Evolutionary conservation across 2,797 vertebrate genomes (phyloP).

Genomic region (Pseudocheirus occidentalis): DNA sequence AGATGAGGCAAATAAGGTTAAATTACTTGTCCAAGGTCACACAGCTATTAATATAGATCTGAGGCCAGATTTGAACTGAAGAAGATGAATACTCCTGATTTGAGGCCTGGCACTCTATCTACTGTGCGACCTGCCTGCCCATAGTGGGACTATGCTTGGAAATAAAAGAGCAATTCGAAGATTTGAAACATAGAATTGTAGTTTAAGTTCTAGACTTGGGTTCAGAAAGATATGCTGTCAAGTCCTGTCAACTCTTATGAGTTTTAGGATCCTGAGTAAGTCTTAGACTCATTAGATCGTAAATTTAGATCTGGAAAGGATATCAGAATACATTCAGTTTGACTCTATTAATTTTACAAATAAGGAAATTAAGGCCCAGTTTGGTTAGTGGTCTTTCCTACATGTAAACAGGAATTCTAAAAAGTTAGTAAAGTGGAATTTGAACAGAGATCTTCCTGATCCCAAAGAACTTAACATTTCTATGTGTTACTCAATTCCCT

Average conservation of each 20-base stretch:
- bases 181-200: background rate
- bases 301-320: background rate
- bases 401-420: background rate
- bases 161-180: constrained; percentile 47
- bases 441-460: background rate
- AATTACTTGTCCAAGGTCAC: background rate
- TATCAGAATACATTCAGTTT: background rate
- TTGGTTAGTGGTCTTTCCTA: background rate
- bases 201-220: background rate
- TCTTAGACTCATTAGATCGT: background rate
- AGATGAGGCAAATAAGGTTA: background rate
- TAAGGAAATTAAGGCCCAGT: background rate
- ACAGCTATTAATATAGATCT: no score
- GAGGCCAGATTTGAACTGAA: background rate
- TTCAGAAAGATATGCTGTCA: background rate
- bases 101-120: background rate
- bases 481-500: background rate
- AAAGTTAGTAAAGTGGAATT: background rate
- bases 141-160: background rate
- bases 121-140: background rate
- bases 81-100: background rate
- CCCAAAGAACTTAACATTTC: background rate
- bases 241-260: background rate
- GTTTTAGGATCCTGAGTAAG: background rate
- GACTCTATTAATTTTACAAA: background rate